phyloP scores from a whole-genome alignment of 1,140 invertebrate species.

The Pristionchus pacificus region DNA sequence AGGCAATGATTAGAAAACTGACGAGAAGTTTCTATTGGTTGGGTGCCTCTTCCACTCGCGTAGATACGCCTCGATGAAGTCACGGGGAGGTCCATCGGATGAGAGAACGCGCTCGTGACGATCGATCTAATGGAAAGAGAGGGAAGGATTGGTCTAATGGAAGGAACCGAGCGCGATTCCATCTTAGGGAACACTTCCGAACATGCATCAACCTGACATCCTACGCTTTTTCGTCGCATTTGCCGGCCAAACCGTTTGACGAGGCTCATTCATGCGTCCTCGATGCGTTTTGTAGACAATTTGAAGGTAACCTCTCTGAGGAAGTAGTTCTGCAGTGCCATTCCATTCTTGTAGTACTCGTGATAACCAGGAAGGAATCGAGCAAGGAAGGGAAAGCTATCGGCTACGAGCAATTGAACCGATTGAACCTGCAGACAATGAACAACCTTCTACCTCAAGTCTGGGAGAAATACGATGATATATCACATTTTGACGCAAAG shows the following conservation, averaged over 20 bases:
- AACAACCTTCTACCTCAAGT: conserved; percentile 15
- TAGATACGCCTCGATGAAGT: conserved; percentile 32
- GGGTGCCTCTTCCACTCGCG: conserved; percentile 16
- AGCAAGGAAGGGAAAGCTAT: too few species aligned
- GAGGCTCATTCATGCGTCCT: too few species aligned
- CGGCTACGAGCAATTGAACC: too few species aligned
- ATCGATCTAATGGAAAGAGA: conserved; percentile 21
- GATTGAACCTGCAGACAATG: conserved; percentile 21
- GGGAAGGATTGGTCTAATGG: conserved; percentile 5
- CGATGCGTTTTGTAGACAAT: too few species aligned
- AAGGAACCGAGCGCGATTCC: conserved; percentile 7
- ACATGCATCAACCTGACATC: conserved; percentile 16
- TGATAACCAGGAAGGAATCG: too few species aligned
- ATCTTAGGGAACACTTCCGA: conserved; percentile 11
- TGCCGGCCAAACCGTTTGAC: conserved; percentile 9
- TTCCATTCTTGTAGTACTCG: too few species aligned
- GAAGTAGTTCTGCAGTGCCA: too few species aligned
- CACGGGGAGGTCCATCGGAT: conserved; percentile 16
- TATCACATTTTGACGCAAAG: too few species aligned
- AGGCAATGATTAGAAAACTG: background rate
- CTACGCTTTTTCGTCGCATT: conserved; percentile 11
- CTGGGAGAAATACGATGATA: conserved; percentile 11
- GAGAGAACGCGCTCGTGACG: conserved; percentile 6
- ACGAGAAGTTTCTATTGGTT: conserved; percentile 18
- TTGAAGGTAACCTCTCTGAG: too few species aligned